Percentiles rank a stretch among this genome's conserved stretches.
Conservation (phyloP, 2,113 vertebrate genomes). For the Amblyornis subalaris region DNA sequence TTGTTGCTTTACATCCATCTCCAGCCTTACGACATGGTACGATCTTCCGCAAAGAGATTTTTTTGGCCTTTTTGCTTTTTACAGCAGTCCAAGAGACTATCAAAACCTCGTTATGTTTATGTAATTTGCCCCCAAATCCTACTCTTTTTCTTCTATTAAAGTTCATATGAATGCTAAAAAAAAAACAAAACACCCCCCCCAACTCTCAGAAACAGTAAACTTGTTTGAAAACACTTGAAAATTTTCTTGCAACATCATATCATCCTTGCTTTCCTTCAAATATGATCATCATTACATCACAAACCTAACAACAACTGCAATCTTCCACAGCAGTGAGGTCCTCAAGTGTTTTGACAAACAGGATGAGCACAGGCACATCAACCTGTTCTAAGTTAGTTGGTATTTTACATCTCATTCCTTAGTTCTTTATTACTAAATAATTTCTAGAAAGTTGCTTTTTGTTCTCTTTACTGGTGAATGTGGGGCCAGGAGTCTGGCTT, state of each 20-base stretch:
- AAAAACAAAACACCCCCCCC: neutral
- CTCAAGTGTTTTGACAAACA: neutral
- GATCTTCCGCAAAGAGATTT: neutral
- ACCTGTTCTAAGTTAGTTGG: neutral
- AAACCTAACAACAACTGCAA: neutral
- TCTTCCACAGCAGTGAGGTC: neutral
- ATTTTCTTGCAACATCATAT: neutral
- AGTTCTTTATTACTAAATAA: neutral
- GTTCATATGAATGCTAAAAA: neutral
- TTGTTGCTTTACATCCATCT: constrained; percentile 53
- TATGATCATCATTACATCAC: neutral
- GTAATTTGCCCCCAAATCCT: neutral
- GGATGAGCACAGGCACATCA: neutral
- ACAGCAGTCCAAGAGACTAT: constrained; percentile 6
- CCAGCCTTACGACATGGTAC: constrained; percentile 65
- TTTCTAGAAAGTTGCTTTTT: neutral
- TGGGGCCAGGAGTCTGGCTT: neutral
- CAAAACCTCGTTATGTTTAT: neutral
- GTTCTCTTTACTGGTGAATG: neutral
- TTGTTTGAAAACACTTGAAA: neutral
- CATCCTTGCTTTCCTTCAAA: neutral
- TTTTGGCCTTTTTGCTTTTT: neutral
- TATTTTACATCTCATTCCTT: neutral
- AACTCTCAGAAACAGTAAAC: neutral
- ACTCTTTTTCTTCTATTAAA: no score